Percentiles rank a stretch among this genome's conserved stretches.
Conservation (phyloP, 2,888 invertebrate genomes). For the Cenopis cana region DNA sequence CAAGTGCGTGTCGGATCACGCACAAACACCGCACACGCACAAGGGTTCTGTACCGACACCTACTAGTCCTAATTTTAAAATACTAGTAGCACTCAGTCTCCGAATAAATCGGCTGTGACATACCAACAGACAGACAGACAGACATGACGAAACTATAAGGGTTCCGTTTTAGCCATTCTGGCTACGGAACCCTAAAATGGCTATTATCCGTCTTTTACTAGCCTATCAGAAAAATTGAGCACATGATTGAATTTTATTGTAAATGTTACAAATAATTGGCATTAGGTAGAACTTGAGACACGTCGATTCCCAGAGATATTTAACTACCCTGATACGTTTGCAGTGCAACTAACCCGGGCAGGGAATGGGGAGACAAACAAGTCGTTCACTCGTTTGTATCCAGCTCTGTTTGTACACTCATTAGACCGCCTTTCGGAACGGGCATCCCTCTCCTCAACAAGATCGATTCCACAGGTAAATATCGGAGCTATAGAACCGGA, state of each 20-base stretch:
- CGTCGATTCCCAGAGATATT: neutral
- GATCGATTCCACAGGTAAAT: conserved; percentile 6
- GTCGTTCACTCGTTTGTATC: conserved; percentile 35
- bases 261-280: neutral
- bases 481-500: neutral
- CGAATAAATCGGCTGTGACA: no score
- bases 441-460: conserved; percentile 19
- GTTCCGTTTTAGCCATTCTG: no score
- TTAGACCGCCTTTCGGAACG: conserved; percentile 28
- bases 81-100: no score
- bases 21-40: no score
- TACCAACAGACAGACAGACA: no score
- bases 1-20: no score
- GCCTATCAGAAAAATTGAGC: neutral
- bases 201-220: no score
- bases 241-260: neutral
- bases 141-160: no score
- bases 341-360: conserved; percentile 9
- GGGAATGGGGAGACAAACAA: conserved; percentile 26
- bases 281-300: neutral
- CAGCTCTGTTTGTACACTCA: conserved; percentile 35
- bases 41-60: no score
- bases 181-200: no score
- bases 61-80: no score
- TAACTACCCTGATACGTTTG: conserved; percentile 3